These are phyloP conservation scores for Hypomecis atomaria DNA, from an alignment of 2,888 invertebrate species.

Conservation along the genomic window DNA sequence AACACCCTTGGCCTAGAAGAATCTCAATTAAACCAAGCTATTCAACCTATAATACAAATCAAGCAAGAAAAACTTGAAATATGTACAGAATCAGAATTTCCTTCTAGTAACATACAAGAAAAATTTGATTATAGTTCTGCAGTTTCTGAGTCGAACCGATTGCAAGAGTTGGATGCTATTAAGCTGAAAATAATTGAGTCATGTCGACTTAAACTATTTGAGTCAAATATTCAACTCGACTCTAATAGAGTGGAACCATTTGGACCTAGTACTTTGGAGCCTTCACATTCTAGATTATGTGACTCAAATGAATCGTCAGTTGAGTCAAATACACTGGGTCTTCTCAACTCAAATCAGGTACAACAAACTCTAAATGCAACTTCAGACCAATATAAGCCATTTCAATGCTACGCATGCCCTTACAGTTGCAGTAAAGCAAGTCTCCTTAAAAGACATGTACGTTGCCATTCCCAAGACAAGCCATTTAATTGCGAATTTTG, in stretches of 20 bases:
- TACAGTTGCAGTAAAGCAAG: constrained; percentile 12
- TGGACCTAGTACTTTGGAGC: background rate
- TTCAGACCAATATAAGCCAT: background rate
- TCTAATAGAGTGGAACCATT: background rate
- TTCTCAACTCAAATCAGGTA: background rate
- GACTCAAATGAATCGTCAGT: background rate
- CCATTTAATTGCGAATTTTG: constrained; percentile 19
- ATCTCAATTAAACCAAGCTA: background rate
- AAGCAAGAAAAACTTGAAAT: background rate
- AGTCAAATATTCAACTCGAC: background rate
- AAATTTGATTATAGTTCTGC: too few relatives aligned
- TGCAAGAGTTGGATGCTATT: too few relatives aligned
- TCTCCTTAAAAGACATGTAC: constrained; percentile 20
- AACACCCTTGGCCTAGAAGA: background rate
- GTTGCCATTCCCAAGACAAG: constrained; percentile 21
- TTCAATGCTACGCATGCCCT: constrained; percentile 2
- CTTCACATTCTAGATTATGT: background rate
- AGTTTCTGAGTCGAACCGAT: too few relatives aligned
- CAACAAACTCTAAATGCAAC: background rate
- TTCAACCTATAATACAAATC: background rate
- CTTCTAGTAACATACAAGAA: too few relatives aligned
- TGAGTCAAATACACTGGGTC: background rate
- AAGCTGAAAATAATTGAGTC: background rate
- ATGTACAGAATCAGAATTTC: too few relatives aligned
- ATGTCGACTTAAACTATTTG: background rate